Conservation (phyloP, 2,797 vertebrate genomes). For the Falco biarmicus region DNA sequence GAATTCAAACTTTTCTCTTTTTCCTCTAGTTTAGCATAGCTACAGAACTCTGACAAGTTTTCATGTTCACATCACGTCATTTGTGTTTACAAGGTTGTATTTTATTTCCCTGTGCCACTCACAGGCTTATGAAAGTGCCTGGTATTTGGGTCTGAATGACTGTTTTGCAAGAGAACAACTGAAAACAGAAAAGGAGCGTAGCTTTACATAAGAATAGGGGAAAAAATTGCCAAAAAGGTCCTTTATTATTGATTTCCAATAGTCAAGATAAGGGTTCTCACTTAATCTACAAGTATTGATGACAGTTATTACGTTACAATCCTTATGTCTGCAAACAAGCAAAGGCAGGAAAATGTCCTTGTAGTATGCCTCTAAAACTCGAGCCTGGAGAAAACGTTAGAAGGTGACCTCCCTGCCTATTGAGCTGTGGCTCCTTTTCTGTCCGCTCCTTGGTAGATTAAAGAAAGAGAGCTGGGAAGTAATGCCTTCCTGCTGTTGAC, state of each 20-base stretch:
- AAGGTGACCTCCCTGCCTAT: background rate
- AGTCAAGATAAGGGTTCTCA: background rate
- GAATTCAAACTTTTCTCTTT: background rate
- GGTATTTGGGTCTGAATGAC: background rate
- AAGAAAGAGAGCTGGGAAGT: background rate
- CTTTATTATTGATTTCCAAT: background rate
- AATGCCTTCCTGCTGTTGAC: background rate
- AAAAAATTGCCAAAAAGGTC: rapidly evolving
- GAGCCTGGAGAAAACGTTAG: background rate
- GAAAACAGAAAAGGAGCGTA: background rate
- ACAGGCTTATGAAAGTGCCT: background rate
- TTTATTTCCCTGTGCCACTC: background rate
- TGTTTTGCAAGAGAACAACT: background rate
- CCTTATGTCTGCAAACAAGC: background rate
- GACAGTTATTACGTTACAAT: background rate
- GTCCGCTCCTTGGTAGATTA: background rate
- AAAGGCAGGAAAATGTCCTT: background rate
- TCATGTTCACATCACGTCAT: background rate
- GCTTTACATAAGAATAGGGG: background rate
- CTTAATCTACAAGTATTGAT: background rate
- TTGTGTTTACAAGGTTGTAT: background rate
- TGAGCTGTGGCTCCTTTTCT: background rate
- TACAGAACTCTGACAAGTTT: background rate
- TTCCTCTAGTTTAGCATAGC: background rate
- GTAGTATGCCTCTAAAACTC: background rate